Percentiles rank a stretch among this genome's conserved stretches.
phyloP scores from a whole-genome alignment of 1,140 invertebrate species.

The Drosophila ficusphila region DNA sequence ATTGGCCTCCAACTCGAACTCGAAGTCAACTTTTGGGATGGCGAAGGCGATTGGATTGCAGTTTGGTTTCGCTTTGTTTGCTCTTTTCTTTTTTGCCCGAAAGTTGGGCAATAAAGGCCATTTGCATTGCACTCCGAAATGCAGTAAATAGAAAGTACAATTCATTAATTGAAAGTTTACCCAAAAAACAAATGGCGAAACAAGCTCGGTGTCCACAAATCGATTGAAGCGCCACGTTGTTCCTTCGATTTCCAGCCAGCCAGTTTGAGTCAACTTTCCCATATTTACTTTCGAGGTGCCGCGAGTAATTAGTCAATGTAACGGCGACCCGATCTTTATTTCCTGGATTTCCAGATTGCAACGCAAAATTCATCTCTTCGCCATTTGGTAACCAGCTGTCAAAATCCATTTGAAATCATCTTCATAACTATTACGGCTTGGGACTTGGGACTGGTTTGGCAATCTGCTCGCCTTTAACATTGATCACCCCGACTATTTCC shows the following conservation, averaged over 20 bases:
- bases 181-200: constrained; percentile 17
- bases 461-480: constrained; percentile 11
- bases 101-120: constrained; percentile 75
- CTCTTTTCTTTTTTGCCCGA: constrained; percentile 48
- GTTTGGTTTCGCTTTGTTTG: constrained; percentile 22
- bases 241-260: constrained; percentile 39
- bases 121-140: constrained; percentile 62
- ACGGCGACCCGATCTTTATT: constrained; percentile 2
- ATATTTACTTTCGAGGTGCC: constrained; percentile 10
- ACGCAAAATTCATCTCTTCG: constrained; percentile 35
- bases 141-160: constrained; percentile 75
- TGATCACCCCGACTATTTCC: constrained; percentile 20
- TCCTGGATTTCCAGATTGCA: background rate
- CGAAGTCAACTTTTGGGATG: constrained; percentile 19
- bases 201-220: constrained; percentile 20
- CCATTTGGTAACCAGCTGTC: constrained; percentile 63
- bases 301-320: constrained; percentile 14
- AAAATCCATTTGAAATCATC: constrained; percentile 74
- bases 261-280: constrained; percentile 36
- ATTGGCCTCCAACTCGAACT: constrained; percentile 59
- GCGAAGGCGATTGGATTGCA: constrained; percentile 41
- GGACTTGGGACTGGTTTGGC: constrained; percentile 20
- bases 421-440: constrained; percentile 55
- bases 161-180: constrained; percentile 76
- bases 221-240: constrained; percentile 42